These are phyloP conservation scores for Fopius arisanus DNA, from an alignment of 1,140 invertebrate species.

Conservation along the genomic window DNA sequence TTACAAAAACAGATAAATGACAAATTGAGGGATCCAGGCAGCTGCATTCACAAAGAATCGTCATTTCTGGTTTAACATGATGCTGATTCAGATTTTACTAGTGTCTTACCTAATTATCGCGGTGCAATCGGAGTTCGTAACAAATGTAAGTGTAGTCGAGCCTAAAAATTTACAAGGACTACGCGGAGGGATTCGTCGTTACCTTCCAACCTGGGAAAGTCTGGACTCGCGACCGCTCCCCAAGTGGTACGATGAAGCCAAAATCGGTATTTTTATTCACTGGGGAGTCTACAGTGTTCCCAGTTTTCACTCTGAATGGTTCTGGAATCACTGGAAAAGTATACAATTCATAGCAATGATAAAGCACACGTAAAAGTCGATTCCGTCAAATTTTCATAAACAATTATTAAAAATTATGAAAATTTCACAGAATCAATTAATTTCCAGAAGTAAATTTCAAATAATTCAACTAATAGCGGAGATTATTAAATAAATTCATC, in stretches of 20 bases:
- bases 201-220: constrained; percentile 78
- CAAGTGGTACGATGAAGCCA: constrained; percentile 87
- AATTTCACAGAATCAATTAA: too few species aligned
- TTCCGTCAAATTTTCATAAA: too few species aligned
- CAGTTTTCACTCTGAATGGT: constrained; percentile 86
- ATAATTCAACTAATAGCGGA: too few species aligned
- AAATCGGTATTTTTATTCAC: constrained; percentile 93
- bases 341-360: not conserved
- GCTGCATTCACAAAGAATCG: not conserved
- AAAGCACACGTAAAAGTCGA: not conserved
- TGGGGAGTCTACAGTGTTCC: constrained; percentile 95
- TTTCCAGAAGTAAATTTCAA: too few species aligned
- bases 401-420: too few species aligned
- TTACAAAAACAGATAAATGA: too few species aligned
- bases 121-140: not conserved
- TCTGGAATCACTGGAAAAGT: constrained; percentile 83
- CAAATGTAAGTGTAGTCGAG: not conserved
- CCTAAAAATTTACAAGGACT: not conserved
- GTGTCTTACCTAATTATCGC: not conserved
- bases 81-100: not conserved
- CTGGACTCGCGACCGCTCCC: constrained; percentile 85
- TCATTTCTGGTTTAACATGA: not conserved
- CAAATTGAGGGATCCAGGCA: too few species aligned
- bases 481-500: not conserved
- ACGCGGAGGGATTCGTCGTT: not conserved